These are phyloP conservation scores for Leptobrachium ailaonicum DNA, from an alignment of 2,113 vertebrate species.

Conservation along the genomic window DNA sequence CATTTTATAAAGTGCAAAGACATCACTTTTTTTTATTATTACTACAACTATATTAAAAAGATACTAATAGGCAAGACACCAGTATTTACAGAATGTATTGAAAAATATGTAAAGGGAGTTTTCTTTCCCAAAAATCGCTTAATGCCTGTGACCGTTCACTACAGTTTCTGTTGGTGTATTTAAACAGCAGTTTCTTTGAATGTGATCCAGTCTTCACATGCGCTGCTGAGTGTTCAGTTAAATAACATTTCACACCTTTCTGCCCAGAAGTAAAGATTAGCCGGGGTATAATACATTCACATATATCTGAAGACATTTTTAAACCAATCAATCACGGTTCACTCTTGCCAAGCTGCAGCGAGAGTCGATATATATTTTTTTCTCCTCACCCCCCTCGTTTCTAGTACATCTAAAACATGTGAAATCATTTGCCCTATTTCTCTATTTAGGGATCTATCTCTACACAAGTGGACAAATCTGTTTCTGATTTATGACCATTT, in stretches of 20 bases:
- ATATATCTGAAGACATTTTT: neutral
- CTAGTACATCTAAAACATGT: slow-evolving; percentile 61
- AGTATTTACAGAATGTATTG: no score
- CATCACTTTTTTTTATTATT: no score
- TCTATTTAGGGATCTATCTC: slow-evolving; percentile 71
- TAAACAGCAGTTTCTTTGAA: no score
- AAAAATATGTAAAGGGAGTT: no score
- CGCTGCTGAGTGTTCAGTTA: neutral
- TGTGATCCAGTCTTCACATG: no score
- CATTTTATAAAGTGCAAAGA: no score
- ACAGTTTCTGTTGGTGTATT: no score
- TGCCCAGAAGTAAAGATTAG: neutral
- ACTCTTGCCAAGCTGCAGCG: neutral
- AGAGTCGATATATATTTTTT: slow-evolving; percentile 11
- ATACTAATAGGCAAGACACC: no score
- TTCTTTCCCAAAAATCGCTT: no score
- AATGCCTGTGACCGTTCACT: no score
- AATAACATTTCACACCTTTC: neutral
- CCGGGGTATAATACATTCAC: neutral
- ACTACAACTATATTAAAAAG: no score
- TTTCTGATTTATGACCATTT: slow-evolving; percentile 94
- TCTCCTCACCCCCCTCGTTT: slow-evolving; percentile 1
- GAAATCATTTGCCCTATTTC: slow-evolving; percentile 73
- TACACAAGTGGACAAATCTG: slow-evolving; percentile 75
- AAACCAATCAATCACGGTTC: slow-evolving; percentile 5